Evolutionary conservation across 2,888 invertebrate genomes (phyloP).

Genomic region (Zygaena filipendulae): DNA sequence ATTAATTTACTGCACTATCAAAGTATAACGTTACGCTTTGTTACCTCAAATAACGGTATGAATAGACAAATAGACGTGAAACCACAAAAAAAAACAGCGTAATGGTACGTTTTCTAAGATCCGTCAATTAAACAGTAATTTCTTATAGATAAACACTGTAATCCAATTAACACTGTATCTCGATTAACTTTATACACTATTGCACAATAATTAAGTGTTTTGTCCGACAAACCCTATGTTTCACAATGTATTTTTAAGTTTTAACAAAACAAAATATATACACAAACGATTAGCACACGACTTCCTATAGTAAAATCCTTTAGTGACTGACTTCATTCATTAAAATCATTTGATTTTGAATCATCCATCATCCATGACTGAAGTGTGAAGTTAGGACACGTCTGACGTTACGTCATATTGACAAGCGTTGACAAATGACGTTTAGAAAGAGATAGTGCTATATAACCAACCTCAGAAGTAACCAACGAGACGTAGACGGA

Average conservation of each 20-base stretch:
- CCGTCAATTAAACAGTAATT: too few species aligned
- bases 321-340: constrained; percentile 63
- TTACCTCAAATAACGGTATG: constrained; percentile 40
- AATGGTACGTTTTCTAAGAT: too few species aligned
- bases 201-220: too few species aligned
- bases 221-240: constrained; percentile 20
- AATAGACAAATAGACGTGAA: constrained; percentile 40
- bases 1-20: constrained; percentile 36
- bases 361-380: constrained; percentile 30
- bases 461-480: too few species aligned
- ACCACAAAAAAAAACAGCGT: constrained; percentile 34
- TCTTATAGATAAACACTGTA: too few species aligned
- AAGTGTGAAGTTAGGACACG: constrained; percentile 34
- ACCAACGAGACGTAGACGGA: too few species aligned
- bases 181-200: too few species aligned
- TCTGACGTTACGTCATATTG: too few species aligned
- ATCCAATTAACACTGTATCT: too few species aligned
- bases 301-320: constrained; percentile 31
- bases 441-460: constrained; percentile 28
- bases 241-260: constrained; percentile 25
- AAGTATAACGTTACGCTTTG: constrained; percentile 33
- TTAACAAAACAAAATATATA: constrained; percentile 28
- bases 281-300: constrained; percentile 40
- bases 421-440: constrained; percentile 37
- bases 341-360: too few species aligned